Evolutionary conservation across 2,113 vertebrate species (phyloP).

Genomic region (Chaetura pelagica): DNA sequence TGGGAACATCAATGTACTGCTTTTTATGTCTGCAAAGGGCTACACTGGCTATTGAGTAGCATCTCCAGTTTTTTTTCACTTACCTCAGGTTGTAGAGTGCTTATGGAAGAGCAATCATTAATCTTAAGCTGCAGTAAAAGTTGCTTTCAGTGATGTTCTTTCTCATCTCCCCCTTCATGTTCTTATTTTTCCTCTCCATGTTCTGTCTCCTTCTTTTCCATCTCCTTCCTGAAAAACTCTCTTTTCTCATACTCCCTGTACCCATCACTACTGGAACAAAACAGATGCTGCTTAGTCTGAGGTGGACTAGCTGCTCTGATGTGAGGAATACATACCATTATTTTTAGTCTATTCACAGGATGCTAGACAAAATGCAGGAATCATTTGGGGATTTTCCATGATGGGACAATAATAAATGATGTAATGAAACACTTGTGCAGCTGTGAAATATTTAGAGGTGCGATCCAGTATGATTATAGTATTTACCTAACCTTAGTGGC

Average conservation of each 20-base stretch:
- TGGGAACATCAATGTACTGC: slow-evolving; percentile 22
- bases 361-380: not conserved
- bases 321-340: not conserved
- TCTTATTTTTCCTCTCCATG: not conserved
- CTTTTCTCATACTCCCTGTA: not conserved
- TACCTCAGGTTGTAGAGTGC: slow-evolving; percentile 20
- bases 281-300: not conserved
- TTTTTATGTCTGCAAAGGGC: slow-evolving; percentile 61
- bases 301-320: not conserved
- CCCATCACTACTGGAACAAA: not conserved
- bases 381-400: not conserved
- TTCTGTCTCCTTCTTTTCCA: not conserved
- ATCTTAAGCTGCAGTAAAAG: slow-evolving; percentile 41
- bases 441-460: not conserved
- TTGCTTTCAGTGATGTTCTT: slow-evolving; percentile 19
- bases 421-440: not conserved
- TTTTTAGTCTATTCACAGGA: not conserved
- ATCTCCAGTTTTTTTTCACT: slow-evolving; percentile 49
- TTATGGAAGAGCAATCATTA: slow-evolving; percentile 12
- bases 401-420: not conserved
- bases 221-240: not conserved
- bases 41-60: slow-evolving; percentile 52
- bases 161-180: not conserved
- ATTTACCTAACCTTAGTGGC: not conserved
- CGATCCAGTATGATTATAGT: not conserved